These are phyloP conservation scores for Dryobota labecula DNA, from an alignment of 2,888 invertebrate species.

Conservation along the genomic window DNA sequence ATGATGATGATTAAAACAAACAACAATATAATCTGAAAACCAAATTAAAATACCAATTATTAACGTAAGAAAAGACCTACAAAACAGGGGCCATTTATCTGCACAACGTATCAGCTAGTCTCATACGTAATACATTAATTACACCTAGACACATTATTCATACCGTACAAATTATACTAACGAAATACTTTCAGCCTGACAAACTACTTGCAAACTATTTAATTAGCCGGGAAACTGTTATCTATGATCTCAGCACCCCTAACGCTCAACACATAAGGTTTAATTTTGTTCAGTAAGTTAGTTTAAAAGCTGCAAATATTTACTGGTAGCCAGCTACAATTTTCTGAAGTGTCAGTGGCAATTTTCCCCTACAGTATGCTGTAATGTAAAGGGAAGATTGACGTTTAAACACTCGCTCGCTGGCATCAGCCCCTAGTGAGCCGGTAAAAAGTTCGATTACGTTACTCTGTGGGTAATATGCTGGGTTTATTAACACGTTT, in stretches of 20 bases:
- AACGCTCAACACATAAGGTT: slow-evolving; percentile 5
- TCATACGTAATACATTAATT: slow-evolving; percentile 52
- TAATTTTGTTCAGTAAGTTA: not conserved
- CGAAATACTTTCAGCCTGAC: slow-evolving; percentile 61
- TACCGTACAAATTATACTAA: slow-evolving; percentile 60
- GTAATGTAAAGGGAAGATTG: slow-evolving; percentile 66
- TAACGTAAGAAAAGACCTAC: slow-evolving; percentile 32
- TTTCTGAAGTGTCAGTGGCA: slow-evolving; percentile 72
- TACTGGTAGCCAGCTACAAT: slow-evolving; percentile 65
- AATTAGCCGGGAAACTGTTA: slow-evolving; percentile 57
- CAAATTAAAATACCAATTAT: slow-evolving; percentile 1
- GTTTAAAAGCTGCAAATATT: slow-evolving; percentile 45
- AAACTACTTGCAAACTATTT: slow-evolving; percentile 52
- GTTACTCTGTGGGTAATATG: slow-evolving; percentile 38
- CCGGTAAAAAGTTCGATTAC: slow-evolving; percentile 59
- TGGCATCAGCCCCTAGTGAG: slow-evolving; percentile 43
- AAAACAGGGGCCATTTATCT: slow-evolving; percentile 23
- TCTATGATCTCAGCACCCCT: slow-evolving; percentile 20
- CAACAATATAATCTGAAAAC: not conserved
- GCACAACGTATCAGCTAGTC: slow-evolving; percentile 41
- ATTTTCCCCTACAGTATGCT: slow-evolving; percentile 64
- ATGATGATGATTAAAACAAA: too few species aligned
- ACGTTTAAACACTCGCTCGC: slow-evolving; percentile 56
- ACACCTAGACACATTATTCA: slow-evolving; percentile 53
- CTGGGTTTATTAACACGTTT: slow-evolving; percentile 49